phyloP scores from a whole-genome alignment of 2,888 invertebrate species.

The Monochamus alternatus region DNA sequence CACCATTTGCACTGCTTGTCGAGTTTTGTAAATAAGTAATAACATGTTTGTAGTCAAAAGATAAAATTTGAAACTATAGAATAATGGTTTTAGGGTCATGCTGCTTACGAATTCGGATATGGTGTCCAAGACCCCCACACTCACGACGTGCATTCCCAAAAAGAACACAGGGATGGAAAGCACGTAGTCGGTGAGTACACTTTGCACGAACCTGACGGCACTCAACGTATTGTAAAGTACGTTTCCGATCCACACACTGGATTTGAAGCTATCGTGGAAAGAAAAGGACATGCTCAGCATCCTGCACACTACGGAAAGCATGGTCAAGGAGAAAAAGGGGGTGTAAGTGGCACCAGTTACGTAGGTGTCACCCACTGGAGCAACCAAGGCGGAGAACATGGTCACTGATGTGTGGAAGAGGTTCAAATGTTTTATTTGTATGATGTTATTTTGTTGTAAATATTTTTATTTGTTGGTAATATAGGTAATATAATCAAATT shows the following conservation, averaged over 20 bases:
- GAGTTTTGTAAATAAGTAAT: no score
- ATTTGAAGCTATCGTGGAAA: conserved; percentile 64
- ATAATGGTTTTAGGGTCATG: conserved; percentile 8
- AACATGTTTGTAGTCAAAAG: no score
- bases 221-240: conserved; percentile 64
- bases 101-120: conserved; percentile 49
- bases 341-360: conserved; percentile 53
- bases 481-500: no score
- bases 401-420: conserved; percentile 3
- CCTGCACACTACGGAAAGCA: conserved; percentile 57
- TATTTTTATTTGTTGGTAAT: no score
- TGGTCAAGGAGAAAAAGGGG: conserved; percentile 26
- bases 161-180: conserved; percentile 64
- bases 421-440: no score
- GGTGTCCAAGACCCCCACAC: conserved; percentile 66
- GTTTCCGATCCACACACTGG: conserved; percentile 62
- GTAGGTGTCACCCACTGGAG: conserved; percentile 55
- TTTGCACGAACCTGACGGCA: conserved; percentile 65
- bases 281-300: conserved; percentile 64
- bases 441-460: no score
- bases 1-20: no score
- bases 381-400: conserved; percentile 21
- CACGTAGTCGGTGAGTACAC: conserved; percentile 64
- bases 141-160: conserved; percentile 63
- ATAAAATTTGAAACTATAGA: not conserved